A percentile compares a stretch with the other conserved stretches of the same genome.
These are phyloP conservation scores for Mystacornis crossleyi DNA, from an alignment of 2,113 vertebrate species.

Conservation along the genomic window DNA sequence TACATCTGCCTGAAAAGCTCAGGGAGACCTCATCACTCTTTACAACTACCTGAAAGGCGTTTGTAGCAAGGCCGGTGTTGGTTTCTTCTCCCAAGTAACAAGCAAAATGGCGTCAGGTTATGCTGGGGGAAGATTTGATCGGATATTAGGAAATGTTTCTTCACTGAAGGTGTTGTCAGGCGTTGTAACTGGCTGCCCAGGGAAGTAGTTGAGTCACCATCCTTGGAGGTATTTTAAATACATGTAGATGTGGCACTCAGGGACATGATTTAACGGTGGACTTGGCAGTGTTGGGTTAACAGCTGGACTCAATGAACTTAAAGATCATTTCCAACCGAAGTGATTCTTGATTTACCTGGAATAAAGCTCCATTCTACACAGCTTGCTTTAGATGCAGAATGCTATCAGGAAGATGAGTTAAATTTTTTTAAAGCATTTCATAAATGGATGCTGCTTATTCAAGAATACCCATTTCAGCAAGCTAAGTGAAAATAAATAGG, in stretches of 20 bases:
- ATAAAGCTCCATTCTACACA: neutral
- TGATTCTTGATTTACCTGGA: neutral
- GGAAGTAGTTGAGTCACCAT: neutral
- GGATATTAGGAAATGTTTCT: neutral
- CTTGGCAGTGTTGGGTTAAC: neutral
- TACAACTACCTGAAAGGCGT: neutral
- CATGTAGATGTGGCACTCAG: neutral
- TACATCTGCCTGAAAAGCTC: neutral
- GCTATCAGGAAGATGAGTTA: neutral
- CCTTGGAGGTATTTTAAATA: neutral
- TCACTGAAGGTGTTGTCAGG: neutral
- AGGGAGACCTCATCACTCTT: neutral
- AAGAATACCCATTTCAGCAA: constrained; percentile 14
- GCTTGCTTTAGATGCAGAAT: neutral
- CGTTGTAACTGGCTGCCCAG: neutral
- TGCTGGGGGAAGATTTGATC: neutral
- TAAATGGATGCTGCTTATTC: constrained; percentile 37
- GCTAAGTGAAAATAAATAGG: constrained; percentile 59
- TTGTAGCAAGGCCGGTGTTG: neutral
- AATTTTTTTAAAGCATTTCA: constrained; percentile 32
- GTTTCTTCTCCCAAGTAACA: neutral
- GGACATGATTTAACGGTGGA: neutral
- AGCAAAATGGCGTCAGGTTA: neutral
- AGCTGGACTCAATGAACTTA: neutral
- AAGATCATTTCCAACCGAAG: neutral